A percentile compares a stretch with the other conserved stretches of the same genome.
Conservation (phyloP, 2,888 invertebrate genomes). For the Azorinus chamasolen region DNA sequence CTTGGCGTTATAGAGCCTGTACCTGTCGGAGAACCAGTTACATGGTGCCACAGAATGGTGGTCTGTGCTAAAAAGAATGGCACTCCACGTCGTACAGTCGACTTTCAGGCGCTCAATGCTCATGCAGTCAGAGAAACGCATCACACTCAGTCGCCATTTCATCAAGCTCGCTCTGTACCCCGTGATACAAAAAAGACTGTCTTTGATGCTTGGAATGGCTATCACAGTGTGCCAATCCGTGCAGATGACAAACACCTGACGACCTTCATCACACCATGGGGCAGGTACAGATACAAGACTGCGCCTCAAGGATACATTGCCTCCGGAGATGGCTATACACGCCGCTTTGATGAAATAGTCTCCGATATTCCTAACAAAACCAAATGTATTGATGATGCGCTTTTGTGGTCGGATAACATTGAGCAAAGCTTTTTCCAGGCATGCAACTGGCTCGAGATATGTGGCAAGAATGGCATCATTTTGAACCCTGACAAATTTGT, state of each 20-base stretch:
- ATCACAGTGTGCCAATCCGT: constrained; percentile 53
- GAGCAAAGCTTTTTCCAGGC: constrained; percentile 65
- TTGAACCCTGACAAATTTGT: constrained; percentile 72
- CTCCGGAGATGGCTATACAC: constrained; percentile 66
- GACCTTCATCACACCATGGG: constrained; percentile 70
- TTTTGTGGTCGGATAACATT: constrained; percentile 45
- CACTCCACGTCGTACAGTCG: constrained; percentile 66
- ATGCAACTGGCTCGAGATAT: constrained; percentile 62
- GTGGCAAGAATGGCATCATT: constrained; percentile 66
- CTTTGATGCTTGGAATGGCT: too few species aligned
- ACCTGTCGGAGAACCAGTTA: too few species aligned
- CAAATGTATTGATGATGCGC: constrained; percentile 44
- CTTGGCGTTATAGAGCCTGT: constrained; percentile 69
- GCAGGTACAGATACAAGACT: constrained; percentile 65
- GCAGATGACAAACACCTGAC: constrained; percentile 64
- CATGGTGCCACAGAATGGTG: too few species aligned
- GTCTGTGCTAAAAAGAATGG: too few species aligned
- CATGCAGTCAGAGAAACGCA: constrained; percentile 66
- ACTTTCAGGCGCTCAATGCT: constrained; percentile 71
- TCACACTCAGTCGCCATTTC: constrained; percentile 67
- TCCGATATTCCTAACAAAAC: constrained; percentile 70
- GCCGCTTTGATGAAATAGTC: constrained; percentile 68
- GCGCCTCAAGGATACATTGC: constrained; percentile 70
- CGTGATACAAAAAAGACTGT: constrained; percentile 62
- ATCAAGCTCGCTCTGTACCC: constrained; percentile 67